Conservation (phyloP, 2,888 invertebrate genomes). For the Gymnoscelis rufifasciata region DNA sequence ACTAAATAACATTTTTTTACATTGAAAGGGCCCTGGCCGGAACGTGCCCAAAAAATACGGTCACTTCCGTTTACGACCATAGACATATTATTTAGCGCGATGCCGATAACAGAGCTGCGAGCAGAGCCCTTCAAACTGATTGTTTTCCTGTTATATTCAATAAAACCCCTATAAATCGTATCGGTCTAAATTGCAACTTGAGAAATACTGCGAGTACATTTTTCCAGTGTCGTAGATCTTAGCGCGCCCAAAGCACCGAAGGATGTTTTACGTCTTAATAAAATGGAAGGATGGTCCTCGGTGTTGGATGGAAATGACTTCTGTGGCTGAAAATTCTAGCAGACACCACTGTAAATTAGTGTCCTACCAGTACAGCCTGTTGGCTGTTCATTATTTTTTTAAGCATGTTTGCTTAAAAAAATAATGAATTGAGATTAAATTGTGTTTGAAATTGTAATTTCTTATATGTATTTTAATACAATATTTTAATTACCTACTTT, state of each 20-base stretch:
- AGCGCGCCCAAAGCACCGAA: constrained; percentile 21
- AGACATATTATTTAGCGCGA: constrained; percentile 20
- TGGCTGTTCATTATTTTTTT: too few species aligned
- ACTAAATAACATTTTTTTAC: neutral
- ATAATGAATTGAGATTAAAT: too few species aligned
- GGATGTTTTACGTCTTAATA: constrained; percentile 49
- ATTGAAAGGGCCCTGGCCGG: neutral
- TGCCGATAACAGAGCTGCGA: constrained; percentile 14
- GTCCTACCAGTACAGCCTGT: too few species aligned
- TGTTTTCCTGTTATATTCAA: constrained; percentile 31
- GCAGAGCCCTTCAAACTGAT: constrained; percentile 20
- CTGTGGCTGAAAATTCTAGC: constrained; percentile 10
- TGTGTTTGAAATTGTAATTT: too few species aligned
- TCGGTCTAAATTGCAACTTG: constrained; percentile 34
- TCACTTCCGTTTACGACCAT: constrained; percentile 24
- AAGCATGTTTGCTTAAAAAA: too few species aligned
- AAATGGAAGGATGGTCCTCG: constrained; percentile 41
- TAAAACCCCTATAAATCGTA: constrained; percentile 36
- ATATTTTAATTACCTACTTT: too few species aligned
- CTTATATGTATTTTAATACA: too few species aligned
- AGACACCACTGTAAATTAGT: too few species aligned
- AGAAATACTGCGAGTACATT: constrained; percentile 34
- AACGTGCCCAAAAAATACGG: constrained; percentile 5
- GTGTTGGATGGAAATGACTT: constrained; percentile 31
- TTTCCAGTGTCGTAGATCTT: constrained; percentile 34